Evolutionary conservation across 2,113 vertebrate species (phyloP).

Genomic region (Drymodes brunneopygia): DNA sequence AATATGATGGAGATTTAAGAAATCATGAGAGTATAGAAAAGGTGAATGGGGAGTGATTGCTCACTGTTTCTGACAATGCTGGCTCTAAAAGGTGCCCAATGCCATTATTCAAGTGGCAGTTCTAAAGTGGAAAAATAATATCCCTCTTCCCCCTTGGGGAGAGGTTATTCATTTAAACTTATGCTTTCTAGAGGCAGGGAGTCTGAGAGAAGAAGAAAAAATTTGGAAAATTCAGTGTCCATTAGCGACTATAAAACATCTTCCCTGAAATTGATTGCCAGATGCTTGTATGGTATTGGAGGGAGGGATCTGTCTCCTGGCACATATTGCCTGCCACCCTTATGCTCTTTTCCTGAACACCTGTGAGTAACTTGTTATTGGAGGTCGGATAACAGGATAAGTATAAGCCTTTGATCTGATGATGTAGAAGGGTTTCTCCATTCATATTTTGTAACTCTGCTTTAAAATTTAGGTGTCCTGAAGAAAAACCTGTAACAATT

Average conservation of each 20-base stretch:
- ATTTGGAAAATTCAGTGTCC: neutral
- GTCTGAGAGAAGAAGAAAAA: neutral
- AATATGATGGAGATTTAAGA: neutral
- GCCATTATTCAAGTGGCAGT: conserved; percentile 14
- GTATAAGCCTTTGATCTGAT: neutral
- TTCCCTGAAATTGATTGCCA: neutral
- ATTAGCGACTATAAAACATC: neutral
- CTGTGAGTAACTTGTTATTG: neutral
- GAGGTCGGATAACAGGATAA: neutral
- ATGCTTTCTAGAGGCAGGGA: neutral
- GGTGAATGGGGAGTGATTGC: conserved; percentile 63
- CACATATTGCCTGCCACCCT: fast-evolving
- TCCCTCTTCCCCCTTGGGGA: neutral
- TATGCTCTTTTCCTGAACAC: neutral
- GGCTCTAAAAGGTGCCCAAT: conserved; percentile 17
- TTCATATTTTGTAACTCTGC: fast-evolving
- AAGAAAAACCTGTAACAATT: neutral
- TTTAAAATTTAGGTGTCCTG: neutral
- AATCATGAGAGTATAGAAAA: conserved; percentile 47
- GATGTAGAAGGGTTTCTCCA: neutral
- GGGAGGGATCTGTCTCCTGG: neutral
- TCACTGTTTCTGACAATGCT: conserved; percentile 42
- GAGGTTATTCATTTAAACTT: neutral
- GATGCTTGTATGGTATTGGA: neutral
- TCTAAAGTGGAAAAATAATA: neutral